These are phyloP conservation scores for Laticauda laticaudata DNA, from an alignment of 2,113 vertebrate genomes.

Conservation along the genomic window DNA sequence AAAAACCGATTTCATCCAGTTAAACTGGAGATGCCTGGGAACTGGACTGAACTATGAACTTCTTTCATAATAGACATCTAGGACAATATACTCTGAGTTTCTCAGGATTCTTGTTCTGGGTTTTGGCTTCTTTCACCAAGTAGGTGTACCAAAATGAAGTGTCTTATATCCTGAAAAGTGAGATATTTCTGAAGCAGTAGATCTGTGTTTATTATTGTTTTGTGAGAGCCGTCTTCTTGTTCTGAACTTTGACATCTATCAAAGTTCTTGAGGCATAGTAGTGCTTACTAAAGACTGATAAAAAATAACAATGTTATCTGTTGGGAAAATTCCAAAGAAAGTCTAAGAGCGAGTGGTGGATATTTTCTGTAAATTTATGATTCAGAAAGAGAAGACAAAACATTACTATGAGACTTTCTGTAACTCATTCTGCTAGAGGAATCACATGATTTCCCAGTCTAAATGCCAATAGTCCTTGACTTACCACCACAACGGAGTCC, in stretches of 20 bases:
- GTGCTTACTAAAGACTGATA: not conserved
- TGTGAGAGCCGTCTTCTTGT: not conserved
- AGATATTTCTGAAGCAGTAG: not conserved
- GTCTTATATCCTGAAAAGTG: not conserved
- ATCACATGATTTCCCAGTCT: not conserved
- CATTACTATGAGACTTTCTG: not conserved
- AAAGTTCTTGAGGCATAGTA: not conserved
- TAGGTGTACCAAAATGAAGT: not conserved
- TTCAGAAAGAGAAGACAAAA: not conserved
- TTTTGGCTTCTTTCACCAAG: not conserved
- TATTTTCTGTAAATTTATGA: not conserved
- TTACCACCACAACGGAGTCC: not conserved
- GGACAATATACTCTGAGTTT: not conserved
- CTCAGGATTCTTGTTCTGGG: not conserved
- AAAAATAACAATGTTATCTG: not conserved
- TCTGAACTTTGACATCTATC: not conserved
- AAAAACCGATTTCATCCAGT: not conserved
- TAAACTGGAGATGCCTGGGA: not conserved
- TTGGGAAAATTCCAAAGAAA: not conserved
- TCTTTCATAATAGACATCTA: not conserved
- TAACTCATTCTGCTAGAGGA: not conserved
- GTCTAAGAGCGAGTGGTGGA: not conserved
- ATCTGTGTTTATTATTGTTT: not conserved
- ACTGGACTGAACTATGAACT: not conserved
- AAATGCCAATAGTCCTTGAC: not conserved